A percentile compares a stretch with the other conserved stretches of the same genome.
Evolutionary conservation across 2,113 vertebrate species (phyloP).

Genomic region (Otolemur garnettii): DNA sequence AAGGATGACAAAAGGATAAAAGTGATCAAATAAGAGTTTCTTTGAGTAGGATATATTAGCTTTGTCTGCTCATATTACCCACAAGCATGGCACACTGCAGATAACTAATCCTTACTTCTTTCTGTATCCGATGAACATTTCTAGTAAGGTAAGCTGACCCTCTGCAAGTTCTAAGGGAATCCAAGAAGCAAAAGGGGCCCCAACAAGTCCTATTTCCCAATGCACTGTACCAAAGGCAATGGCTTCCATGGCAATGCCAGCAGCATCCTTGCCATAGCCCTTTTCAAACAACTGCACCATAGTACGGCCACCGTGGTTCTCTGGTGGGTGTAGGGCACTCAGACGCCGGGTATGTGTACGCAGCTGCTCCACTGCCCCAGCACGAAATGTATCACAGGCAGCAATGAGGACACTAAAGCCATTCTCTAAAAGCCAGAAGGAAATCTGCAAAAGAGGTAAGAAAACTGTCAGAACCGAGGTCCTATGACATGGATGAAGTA

Average conservation of each 20-base stretch:
- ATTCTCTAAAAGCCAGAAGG: conserved; percentile 98
- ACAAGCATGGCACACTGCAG: background rate
- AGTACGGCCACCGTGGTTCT: conserved; percentile 90
- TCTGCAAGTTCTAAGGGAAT: background rate
- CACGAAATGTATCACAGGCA: conserved; percentile 97
- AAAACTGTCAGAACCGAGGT: background rate
- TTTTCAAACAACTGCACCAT: conserved; percentile 98
- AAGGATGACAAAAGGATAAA: background rate
- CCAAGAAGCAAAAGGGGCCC: background rate
- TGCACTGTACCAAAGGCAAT: conserved; percentile 92
- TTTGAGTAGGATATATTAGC: background rate
- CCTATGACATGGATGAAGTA: background rate
- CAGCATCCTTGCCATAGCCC: conserved; percentile 98
- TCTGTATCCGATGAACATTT: background rate
- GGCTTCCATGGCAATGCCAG: conserved; percentile 99
- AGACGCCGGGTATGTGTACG: conserved; percentile 97
- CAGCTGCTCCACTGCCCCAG: conserved; percentile 97
- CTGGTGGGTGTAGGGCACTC: conserved; percentile 94
- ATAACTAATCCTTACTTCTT: background rate
- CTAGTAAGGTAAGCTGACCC: background rate
- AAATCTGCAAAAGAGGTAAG: conserved; percentile 89
- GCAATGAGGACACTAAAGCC: conserved; percentile 97
- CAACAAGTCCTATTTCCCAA: background rate
- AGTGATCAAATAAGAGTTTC: background rate
- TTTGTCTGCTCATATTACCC: background rate